These are phyloP conservation scores for Aradophagus sp. DNA, from an alignment of 1,140 invertebrate genomes.

Conservation along the genomic window DNA sequence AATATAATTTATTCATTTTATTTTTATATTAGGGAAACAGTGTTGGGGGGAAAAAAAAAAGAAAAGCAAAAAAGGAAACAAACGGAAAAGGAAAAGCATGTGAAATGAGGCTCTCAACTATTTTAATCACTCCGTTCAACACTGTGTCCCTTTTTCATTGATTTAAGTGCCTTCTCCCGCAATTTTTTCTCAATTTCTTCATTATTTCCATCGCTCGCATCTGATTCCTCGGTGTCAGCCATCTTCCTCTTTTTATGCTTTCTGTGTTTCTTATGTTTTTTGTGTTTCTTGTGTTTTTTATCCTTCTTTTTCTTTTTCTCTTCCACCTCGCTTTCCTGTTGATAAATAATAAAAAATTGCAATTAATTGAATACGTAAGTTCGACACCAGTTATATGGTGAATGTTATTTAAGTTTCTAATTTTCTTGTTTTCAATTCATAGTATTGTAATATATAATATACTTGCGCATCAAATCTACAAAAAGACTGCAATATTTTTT, in stretches of 20 bases:
- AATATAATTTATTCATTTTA: neutral
- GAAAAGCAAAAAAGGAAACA: neutral
- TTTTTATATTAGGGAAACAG: too few relatives aligned
- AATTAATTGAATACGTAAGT: too few relatives aligned
- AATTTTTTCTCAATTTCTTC: conserved; percentile 91
- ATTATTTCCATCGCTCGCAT: conserved; percentile 78
- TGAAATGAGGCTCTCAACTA: neutral
- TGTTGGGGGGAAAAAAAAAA: neutral
- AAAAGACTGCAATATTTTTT: too few relatives aligned
- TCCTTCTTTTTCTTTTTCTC: conserved; percentile 82
- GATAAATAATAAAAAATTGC: too few relatives aligned
- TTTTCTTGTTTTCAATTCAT: too few relatives aligned
- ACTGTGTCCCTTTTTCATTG: conserved; percentile 79
- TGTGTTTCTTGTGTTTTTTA: conserved; percentile 83
- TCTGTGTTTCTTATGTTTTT: conserved; percentile 82
- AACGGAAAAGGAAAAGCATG: neutral
- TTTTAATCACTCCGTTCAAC: conserved; percentile 71
- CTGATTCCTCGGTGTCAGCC: conserved; percentile 78
- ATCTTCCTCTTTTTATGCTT: conserved; percentile 81
- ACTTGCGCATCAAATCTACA: too few relatives aligned
- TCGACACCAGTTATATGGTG: too few relatives aligned
- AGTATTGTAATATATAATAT: too few relatives aligned
- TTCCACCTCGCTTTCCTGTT: conserved; percentile 81
- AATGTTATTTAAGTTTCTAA: too few relatives aligned
- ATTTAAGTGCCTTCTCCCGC: conserved; percentile 88